A percentile compares a stretch with the other conserved stretches of the same genome.
Conservation (phyloP, 1,140 invertebrate genomes). For the Trichogramma pretiosum region DNA sequence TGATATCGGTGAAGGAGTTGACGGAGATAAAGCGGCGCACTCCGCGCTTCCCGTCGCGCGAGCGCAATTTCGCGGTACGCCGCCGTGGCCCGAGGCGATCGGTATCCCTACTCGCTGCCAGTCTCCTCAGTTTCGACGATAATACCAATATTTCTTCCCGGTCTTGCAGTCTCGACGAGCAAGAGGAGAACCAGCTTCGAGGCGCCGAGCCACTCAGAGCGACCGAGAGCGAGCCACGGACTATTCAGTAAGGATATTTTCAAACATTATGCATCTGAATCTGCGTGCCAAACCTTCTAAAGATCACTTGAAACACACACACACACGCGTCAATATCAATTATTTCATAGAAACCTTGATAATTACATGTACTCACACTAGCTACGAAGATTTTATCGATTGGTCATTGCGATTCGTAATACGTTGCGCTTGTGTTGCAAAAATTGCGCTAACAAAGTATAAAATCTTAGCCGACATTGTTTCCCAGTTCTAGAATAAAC, state of each 20-base stretch:
- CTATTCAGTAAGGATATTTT: no score
- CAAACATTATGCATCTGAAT: no score
- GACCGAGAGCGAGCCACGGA: neutral
- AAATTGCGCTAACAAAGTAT: neutral
- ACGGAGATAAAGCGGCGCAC: constrained; percentile 34
- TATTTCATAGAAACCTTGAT: constrained; percentile 6
- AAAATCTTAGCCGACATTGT: neutral
- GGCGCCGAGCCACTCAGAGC: neutral
- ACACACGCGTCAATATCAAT: neutral
- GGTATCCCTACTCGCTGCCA: constrained; percentile 12
- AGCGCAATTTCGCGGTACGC: constrained; percentile 56
- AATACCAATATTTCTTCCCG: constrained; percentile 20
- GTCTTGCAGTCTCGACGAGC: constrained; percentile 7
- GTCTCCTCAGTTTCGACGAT: neutral
- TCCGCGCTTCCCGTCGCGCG: constrained; percentile 56
- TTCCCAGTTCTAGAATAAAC: neutral
- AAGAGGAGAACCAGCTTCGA: constrained; percentile 17
- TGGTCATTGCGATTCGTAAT: neutral
- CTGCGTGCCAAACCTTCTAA: no score
- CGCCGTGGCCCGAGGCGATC: constrained; percentile 30
- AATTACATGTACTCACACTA: no score
- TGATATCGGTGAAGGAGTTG: constrained; percentile 43
- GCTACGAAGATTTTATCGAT: constrained; percentile 3
- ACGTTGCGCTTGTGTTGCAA: no score
- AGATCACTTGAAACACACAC: no score